Percentiles rank a stretch among this genome's conserved stretches.
Evolutionary conservation across 1,140 invertebrate species (phyloP).

Genomic region (Penaeus japonicus): DNA sequence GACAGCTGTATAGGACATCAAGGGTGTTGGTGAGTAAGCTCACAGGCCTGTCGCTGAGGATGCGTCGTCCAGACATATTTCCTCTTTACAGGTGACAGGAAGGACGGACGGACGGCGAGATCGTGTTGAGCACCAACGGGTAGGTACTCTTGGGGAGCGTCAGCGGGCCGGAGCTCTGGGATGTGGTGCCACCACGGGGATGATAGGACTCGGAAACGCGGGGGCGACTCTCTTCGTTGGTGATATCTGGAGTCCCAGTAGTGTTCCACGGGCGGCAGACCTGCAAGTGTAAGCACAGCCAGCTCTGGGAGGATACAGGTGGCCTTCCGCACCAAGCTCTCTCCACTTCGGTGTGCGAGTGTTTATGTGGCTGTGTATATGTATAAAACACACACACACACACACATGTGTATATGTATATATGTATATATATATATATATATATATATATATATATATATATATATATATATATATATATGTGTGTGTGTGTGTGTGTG

Average conservation of each 20-base stretch:
- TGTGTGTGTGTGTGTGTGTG: too few relatives aligned
- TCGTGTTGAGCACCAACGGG: constrained; percentile 56
- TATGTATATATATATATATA: not conserved
- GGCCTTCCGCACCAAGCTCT: too few relatives aligned
- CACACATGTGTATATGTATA: not conserved
- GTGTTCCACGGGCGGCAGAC: constrained; percentile 29
- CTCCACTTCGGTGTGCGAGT: not conserved
- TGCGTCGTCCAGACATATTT: not conserved
- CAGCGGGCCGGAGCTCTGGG: constrained; percentile 35
- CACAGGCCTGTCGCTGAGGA: not conserved
- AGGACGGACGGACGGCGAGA: constrained; percentile 54
- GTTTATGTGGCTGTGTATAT: not conserved
- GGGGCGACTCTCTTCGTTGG: constrained; percentile 42
- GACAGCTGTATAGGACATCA: too few relatives aligned
- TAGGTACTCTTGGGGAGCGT: constrained; percentile 52
- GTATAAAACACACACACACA: not conserved
- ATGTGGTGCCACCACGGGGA: not conserved
- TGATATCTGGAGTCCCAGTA: constrained; percentile 47
- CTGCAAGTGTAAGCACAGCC: constrained; percentile 39
- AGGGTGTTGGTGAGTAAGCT: too few relatives aligned
- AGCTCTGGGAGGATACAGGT: constrained; percentile 16
- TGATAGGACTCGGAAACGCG: constrained; percentile 47
- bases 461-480: too few relatives aligned
- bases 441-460: not conserved
- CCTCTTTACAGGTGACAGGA: constrained; percentile 48